Base-by-base conservation (phyloP, 1,140 invertebrate genomes). In the Episyrphus balteatus region DNA sequence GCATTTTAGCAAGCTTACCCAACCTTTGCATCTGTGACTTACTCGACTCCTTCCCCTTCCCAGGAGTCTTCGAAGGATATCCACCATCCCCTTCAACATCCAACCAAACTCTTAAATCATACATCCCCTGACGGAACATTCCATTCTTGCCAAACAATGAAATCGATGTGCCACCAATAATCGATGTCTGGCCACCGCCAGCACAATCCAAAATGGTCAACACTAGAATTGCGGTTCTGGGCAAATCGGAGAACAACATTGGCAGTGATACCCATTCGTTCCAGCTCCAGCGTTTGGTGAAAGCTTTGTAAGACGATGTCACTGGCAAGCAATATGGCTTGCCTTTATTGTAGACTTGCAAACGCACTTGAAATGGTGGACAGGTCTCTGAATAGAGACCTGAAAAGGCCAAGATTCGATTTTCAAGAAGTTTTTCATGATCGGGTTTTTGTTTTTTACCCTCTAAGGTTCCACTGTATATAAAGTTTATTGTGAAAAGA, bases 261-360 rank as follows among this genome's bases (percentile, higher is more conserved):
- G 95, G 95, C 47, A 99, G 69, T 5, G 79, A 84, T 8, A 99
- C 74, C 94, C 95, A 99, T 72, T 99, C 94, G 71, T 98, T 96
- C 95, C 95, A 99, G 66, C 88, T 94, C 89, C 90, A 96, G 60
- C 92, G 72, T 33, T 82, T 88, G 34, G 82, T 86, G 61, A 98
- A 97, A 19, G 89, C 76, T 73, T 96, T 98, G 59, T 97, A 96
- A 3, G 92, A 83, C 18, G 93, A 97, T 36, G 82, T 80, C 21
- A 95, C 84, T 13, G 93, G 91, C 45, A 96, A 71, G 31, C 89
- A 87, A 5, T 98, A 73, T 1, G 86, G 81, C 51, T 82, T 75
- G 42, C 84, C 85, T 66, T 92, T 81, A 52, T 87, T 82, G 70
- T 83, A 89, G 1, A 98, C 79, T 74, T 96, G 85, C 56, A 90